Base-by-base conservation (phyloP, 1,140 invertebrate species). In the Drosophila rhopaloa region DNA sequence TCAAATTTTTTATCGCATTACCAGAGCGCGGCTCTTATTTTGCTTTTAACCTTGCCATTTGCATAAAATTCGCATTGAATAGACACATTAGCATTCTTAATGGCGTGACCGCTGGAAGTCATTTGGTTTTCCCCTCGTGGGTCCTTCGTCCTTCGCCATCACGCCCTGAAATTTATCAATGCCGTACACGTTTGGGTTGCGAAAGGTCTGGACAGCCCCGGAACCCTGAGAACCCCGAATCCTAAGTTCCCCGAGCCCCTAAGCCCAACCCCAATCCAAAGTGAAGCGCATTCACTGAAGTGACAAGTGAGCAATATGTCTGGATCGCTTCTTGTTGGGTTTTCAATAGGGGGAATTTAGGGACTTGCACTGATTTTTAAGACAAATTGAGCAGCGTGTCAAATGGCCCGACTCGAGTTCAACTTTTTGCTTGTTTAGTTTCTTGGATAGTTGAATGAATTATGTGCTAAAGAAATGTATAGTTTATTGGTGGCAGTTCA, bases 1-100 rank as follows among this genome's bases (percentile, higher is more conserved):
- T 88, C 84, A 88, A 88, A 88, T 89, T 88, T 88, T 89, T 88
- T 88, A 88, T 88, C 84, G 84, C 84, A 89, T 88, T 88, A 88
- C 84, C 68, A 68, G 71, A 76, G 78, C 80, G 66, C 53, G 63
- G 84, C 80, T 74, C 73, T 89, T 80, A 89, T 88, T 89, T 81
- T 89, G 84, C 84, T 81, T 88, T 89, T 89, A 89, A 83, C 84
- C 84, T 88, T 89, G 73, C 75, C 84, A 88, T 88, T 88, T 88
- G 84, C 84, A 88, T 88, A 84, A 88, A 88, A 89, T 68, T 88
- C 84, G 84, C 84, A 88, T 88, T 88, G 53, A 89, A 88, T 88
- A 75, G 84, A 88, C 80, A 88, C 84, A 88, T 88, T 88, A 88
- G 84, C 84, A 88, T 88, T 88, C 86, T 89, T 88, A 88, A 88